phyloP scores from a whole-genome alignment of 2,113 vertebrate species.

The Catharus bicknelli region DNA sequence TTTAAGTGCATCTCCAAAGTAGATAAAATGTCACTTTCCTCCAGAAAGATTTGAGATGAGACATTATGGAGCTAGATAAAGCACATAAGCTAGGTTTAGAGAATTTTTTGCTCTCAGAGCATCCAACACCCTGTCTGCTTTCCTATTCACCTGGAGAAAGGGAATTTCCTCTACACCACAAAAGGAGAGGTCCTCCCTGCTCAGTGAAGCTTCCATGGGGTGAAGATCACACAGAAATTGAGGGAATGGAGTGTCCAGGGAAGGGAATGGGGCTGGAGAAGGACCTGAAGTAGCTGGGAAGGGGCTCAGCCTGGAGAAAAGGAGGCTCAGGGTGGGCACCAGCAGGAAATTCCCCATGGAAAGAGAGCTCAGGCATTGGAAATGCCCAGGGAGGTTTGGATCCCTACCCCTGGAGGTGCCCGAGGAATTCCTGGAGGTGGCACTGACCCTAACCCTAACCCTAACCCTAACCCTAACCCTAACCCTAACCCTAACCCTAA shows the following conservation, averaged over 20 bases:
- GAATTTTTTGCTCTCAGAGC: background rate
- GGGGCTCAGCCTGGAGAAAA: too few species aligned
- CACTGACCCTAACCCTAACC: background rate
- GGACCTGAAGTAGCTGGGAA: background rate
- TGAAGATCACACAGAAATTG: background rate
- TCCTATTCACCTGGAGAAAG: fast-evolving
- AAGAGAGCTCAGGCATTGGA: too few species aligned
- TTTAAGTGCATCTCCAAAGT: background rate
- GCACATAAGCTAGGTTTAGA: background rate
- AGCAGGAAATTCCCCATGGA: too few species aligned
- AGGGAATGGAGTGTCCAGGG: fast-evolving
- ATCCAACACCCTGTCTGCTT: background rate
- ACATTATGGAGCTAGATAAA: background rate
- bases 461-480: too few species aligned
- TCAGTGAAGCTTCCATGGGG: background rate
- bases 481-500: too few species aligned
- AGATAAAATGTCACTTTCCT: background rate
- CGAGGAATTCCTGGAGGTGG: fast-evolving
- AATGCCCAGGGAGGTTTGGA: background rate
- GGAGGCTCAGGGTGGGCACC: too few species aligned
- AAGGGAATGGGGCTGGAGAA: fast-evolving
- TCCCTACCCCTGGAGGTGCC: background rate
- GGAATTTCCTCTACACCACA: fast-evolving
- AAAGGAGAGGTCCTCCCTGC: background rate
- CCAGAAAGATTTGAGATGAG: background rate